phyloP scores from a whole-genome alignment of 2,888 invertebrate genomes.

The Eustalomyia histrio region DNA sequence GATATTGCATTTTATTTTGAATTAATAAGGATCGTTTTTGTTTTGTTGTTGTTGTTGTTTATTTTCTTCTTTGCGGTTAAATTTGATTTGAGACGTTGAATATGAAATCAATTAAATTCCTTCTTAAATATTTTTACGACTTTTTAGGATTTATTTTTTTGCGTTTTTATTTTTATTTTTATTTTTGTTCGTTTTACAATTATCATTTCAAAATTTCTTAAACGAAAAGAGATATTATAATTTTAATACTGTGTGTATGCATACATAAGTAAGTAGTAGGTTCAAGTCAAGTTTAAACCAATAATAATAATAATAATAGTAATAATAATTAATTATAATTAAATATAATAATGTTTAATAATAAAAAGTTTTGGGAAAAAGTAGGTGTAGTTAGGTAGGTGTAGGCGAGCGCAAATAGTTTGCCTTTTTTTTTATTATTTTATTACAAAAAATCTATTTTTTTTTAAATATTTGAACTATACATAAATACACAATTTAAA shows the following conservation, averaged over 20 bases:
- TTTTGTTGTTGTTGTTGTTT: constrained; percentile 16
- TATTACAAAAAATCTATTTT: constrained; percentile 17
- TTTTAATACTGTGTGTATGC: constrained; percentile 60
- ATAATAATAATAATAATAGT: constrained; percentile 18
- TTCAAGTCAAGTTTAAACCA: constrained; percentile 26
- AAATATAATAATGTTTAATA: constrained; percentile 1
- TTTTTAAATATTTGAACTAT: constrained; percentile 52
- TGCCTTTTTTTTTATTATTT: background rate
- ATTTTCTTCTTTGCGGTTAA: constrained; percentile 25
- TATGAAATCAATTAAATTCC: constrained; percentile 59
- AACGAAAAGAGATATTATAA: constrained; percentile 34
- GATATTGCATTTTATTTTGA: constrained; percentile 62
- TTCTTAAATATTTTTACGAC: constrained; percentile 52
- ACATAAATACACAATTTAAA: constrained; percentile 53
- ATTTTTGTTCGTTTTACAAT: constrained; percentile 38
- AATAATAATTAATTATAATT: constrained; percentile 15
- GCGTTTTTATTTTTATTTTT: constrained; percentile 29
- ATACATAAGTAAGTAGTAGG: constrained; percentile 14
- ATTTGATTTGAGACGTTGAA: constrained; percentile 51
- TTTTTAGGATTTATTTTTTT: constrained; percentile 47
- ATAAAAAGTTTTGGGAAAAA: constrained; percentile 32
- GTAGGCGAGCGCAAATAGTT: constrained; percentile 49
- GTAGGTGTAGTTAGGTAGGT: constrained; percentile 11
- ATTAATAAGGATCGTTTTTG: constrained; percentile 50
- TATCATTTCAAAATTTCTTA: constrained; percentile 48